Percentiles rank a stretch among this genome's conserved stretches.
phyloP scores from a whole-genome alignment of 1,140 invertebrate genomes.

The Rhyzopertha dominica region DNA sequence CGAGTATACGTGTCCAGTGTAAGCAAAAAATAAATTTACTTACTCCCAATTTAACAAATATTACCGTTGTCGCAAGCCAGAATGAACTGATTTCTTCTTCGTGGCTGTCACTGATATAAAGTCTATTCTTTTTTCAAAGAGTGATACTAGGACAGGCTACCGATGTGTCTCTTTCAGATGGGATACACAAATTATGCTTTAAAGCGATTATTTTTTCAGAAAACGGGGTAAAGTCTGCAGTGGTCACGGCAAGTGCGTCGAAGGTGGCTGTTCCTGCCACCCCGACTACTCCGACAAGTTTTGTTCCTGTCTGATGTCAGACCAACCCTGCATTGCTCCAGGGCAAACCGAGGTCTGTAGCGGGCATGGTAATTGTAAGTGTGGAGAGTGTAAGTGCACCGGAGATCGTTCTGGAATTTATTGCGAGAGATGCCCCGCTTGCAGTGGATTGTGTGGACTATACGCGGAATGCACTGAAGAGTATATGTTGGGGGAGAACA shows the following conservation, averaged over 20 bases:
- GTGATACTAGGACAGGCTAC: background rate
- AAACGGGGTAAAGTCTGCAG: slow-evolving; percentile 26
- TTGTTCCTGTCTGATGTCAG: slow-evolving; percentile 28
- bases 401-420: slow-evolving; percentile 24
- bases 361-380: slow-evolving; percentile 30
- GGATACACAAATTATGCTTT: background rate
- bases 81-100: background rate
- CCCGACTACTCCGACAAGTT: slow-evolving; percentile 21
- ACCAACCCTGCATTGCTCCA: slow-evolving; percentile 21
- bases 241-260: slow-evolving; percentile 30
- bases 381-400: slow-evolving; percentile 28
- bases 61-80: background rate
- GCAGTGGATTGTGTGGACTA: slow-evolving; percentile 22
- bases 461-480: too few species aligned
- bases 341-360: slow-evolving; percentile 23
- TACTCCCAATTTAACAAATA: background rate
- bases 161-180: background rate
- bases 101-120: background rate
- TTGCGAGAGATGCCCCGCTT: slow-evolving; percentile 29
- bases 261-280: slow-evolving; percentile 29
- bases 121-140: too few species aligned
- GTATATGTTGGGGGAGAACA: too few species aligned
- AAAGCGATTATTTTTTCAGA: slow-evolving; percentile 3
- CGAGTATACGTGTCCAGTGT: slow-evolving; percentile 28
- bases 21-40: slow-evolving; percentile 12